Evolutionary conservation across 2,888 invertebrate species (phyloP).

Genomic region (Archips xylosteana): DNA sequence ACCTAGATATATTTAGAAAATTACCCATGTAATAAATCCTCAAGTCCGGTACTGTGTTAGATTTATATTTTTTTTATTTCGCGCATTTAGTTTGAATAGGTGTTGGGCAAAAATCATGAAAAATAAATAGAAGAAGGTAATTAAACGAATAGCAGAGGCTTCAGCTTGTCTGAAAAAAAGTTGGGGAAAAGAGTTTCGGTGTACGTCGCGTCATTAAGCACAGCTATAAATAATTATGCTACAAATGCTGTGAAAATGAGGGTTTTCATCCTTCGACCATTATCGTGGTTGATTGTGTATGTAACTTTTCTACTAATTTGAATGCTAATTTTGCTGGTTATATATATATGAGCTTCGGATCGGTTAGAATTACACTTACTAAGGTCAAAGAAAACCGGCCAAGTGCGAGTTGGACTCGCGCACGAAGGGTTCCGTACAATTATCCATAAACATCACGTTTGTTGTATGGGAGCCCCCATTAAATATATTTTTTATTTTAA

Average conservation of each 20-base stretch:
- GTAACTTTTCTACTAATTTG: not conserved
- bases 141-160: not conserved
- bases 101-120: not conserved
- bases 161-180: not conserved
- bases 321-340: not conserved
- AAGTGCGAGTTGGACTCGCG: too few species aligned
- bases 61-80: not conserved
- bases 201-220: not conserved
- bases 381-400: not conserved
- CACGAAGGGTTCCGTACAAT: too few species aligned
- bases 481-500: too few species aligned
- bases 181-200: not conserved
- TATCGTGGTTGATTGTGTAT: not conserved
- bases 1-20: too few species aligned
- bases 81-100: too few species aligned
- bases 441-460: too few species aligned
- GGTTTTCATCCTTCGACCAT: not conserved
- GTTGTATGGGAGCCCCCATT: too few species aligned
- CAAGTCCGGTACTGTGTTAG: too few species aligned
- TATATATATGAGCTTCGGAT: not conserved
- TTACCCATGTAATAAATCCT: too few species aligned
- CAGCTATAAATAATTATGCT: constrained; percentile 3
- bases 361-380: not conserved
- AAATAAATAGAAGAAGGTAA: not conserved
- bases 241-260: not conserved